phyloP scores from a whole-genome alignment of 1,140 invertebrate genomes.

The Drosophila orena region DNA sequence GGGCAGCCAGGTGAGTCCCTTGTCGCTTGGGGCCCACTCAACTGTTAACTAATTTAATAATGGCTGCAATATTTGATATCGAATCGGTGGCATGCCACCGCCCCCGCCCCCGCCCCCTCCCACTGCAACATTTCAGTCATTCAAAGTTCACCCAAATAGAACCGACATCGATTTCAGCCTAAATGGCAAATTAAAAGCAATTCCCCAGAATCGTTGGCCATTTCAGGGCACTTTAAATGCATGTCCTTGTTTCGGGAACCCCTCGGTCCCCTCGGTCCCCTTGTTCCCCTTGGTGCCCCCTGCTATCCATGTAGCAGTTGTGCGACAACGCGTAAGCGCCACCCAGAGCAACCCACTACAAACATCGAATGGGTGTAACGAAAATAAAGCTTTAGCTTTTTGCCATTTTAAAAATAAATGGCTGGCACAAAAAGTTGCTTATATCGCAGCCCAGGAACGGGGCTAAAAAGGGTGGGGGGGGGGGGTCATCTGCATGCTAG shows the following conservation, averaged over 20 bases:
- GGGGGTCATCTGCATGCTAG: background rate
- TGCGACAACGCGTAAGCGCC: conserved; percentile 46
- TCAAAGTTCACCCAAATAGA: conserved; percentile 23
- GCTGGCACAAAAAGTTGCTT: conserved; percentile 30
- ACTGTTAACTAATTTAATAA: conserved; percentile 49
- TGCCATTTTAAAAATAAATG: conserved; percentile 63
- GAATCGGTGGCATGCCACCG: conserved; percentile 2
- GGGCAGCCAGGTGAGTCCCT: conserved; percentile 88
- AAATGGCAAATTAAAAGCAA: conserved; percentile 64
- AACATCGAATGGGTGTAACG: conserved; percentile 57
- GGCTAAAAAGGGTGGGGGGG: background rate
- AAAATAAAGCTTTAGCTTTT: conserved; percentile 56
- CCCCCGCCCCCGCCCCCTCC: background rate
- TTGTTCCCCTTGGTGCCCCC: too few species aligned
- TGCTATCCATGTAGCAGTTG: conserved; percentile 27
- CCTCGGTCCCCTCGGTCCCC: too few species aligned
- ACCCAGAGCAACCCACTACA: conserved; percentile 5
- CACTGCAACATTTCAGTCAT: background rate
- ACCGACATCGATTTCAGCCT: conserved; percentile 16
- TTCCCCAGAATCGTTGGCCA: conserved; percentile 44
- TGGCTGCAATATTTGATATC: conserved; percentile 44
- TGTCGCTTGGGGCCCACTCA: conserved; percentile 13
- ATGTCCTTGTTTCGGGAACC: conserved; percentile 24
- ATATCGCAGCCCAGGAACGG: background rate
- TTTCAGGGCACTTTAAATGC: conserved; percentile 65